These are phyloP conservation scores for Stenichneumon culpator DNA, from an alignment of 2,888 invertebrate species.

Conservation along the genomic window DNA sequence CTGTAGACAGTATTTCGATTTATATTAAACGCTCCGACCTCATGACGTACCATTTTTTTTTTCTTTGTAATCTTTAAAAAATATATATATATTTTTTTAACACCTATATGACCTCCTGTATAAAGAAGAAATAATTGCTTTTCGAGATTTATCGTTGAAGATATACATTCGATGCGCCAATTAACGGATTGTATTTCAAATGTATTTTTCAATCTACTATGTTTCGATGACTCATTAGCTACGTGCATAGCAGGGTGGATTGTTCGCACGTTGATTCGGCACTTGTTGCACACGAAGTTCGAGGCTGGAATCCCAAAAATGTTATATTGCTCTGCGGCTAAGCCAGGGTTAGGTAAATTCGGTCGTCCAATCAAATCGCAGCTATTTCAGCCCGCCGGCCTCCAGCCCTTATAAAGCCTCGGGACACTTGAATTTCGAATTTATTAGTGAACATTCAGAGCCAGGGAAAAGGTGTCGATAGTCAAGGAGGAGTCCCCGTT, in stretches of 20 bases:
- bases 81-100: too few relatives aligned
- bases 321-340: background rate
- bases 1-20: too few relatives aligned
- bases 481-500: background rate
- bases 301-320: background rate
- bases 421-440: background rate
- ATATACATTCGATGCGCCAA: too few relatives aligned
- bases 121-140: too few relatives aligned
- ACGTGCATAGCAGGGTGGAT: background rate
- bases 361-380: conserved; percentile 14
- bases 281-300: conserved; percentile 1
- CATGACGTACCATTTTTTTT: too few relatives aligned
- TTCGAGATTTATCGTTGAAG: too few relatives aligned
- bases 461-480: background rate
- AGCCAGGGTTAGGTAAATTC: background rate
- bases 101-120: too few relatives aligned
- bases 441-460: conserved; percentile 33
- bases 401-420: conserved; percentile 12
- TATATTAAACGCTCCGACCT: too few relatives aligned
- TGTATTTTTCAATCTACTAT: background rate
- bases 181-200: too few relatives aligned
- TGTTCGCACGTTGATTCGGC: background rate
- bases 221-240: background rate
- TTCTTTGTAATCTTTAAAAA: too few relatives aligned
- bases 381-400: background rate